These are phyloP conservation scores for Corticium candelabrum DNA, from an alignment of 37 sponge, comb jelly and placozoan species.

Conservation along the genomic window DNA sequence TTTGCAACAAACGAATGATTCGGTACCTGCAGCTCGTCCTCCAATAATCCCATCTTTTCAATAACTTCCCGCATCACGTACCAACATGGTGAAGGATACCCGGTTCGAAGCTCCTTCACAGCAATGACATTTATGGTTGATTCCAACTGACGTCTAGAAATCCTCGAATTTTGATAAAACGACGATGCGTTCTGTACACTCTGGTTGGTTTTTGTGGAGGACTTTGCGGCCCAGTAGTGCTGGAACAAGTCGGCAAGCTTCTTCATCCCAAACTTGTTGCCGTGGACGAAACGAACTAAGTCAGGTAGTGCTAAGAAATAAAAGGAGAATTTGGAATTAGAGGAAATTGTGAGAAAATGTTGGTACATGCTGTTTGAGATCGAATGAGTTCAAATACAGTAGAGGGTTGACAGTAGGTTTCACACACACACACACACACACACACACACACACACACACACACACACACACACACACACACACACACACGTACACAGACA, in stretches of 20 bases:
- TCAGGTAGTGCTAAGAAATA: constrained; percentile 59
- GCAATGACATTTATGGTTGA: constrained; percentile 58
- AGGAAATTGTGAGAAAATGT: too few species aligned
- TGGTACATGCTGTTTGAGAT: too few species aligned
- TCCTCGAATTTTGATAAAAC: constrained; percentile 16
- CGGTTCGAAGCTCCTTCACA: constrained; percentile 37
- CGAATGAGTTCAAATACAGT: too few species aligned
- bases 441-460: background rate
- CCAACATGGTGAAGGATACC: too few species aligned
- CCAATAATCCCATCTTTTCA: background rate
- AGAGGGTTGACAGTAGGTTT: too few species aligned
- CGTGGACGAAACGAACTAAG: constrained; percentile 68
- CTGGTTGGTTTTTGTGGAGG: too few species aligned
- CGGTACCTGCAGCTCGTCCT: background rate
- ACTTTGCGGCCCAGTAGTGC: constrained; percentile 50
- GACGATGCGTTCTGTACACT: background rate
- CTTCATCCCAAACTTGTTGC: constrained; percentile 47
- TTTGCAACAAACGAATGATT: background rate
- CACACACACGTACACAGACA: background rate
- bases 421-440: constrained; percentile 21
- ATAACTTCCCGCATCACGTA: background rate
- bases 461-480: background rate
- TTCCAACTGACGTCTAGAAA: constrained; percentile 72
- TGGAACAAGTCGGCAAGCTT: constrained; percentile 53
- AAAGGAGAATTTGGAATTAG: constrained; percentile 24